phyloP scores from a whole-genome alignment of 2,113 vertebrate genomes.

The Ursus arctos region DNA sequence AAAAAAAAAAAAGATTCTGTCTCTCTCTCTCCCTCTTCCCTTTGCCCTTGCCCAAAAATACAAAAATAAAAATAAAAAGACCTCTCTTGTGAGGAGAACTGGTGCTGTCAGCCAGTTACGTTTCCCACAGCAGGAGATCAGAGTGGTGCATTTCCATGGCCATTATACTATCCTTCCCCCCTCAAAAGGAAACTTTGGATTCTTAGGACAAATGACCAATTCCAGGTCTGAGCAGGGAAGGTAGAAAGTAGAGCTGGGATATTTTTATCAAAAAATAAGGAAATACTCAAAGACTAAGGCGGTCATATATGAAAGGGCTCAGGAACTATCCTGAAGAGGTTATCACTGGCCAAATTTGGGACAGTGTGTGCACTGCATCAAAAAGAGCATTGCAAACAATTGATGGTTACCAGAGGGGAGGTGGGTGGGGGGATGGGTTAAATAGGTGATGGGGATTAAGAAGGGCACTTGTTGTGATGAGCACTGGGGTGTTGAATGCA shows the following conservation, averaged over 20 bases:
- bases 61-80: background rate
- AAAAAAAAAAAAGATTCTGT: background rate
- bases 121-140: background rate
- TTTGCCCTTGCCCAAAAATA: background rate
- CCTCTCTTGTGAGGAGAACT: background rate
- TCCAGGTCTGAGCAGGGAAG: background rate
- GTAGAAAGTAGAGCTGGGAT: background rate
- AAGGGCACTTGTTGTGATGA: background rate
- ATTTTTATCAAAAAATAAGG: background rate
- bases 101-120: too few species aligned
- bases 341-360: background rate
- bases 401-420: background rate
- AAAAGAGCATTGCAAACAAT: background rate
- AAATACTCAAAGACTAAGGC: background rate
- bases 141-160: background rate
- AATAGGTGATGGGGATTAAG: background rate
- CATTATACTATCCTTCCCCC: background rate
- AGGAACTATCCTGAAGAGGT: background rate
- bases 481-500: background rate
- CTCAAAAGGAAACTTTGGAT: background rate
- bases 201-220: background rate
- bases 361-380: background rate
- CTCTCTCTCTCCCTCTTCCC: background rate
- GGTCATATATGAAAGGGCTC: background rate
- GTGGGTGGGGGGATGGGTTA: background rate